Base-by-base conservation (phyloP, 2,888 invertebrate species). In the Microchrysa polita region DNA sequence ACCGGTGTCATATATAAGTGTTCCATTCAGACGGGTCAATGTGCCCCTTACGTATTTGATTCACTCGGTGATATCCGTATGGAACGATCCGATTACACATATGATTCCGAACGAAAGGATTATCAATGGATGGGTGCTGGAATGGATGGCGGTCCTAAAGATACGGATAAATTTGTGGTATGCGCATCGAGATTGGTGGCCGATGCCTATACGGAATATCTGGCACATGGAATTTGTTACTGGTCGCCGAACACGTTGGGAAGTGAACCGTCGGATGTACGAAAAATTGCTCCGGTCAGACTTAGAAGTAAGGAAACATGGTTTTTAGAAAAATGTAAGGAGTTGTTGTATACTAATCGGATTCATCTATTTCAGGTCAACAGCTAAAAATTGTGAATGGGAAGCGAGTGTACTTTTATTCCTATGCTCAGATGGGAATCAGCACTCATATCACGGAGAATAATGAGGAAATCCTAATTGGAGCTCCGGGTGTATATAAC, bases 1-100 rank as follows among this genome's bases (percentile, higher is more conserved):
- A 86, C 87, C 4, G 89, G 89, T n/a, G 85, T 86, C 16, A 83
- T 87, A n/a, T 88, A 87, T 79, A 83, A 85, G 48, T 89, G 88
- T 74, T 79, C 80, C 4, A 76, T 82, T 10, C 72, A 75, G 7
- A 78, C 76, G 1, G 78, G 79, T 1, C 76, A 76, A n/a, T 87
- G 87, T 79, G 77, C 75, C 59, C 83, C 84, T 5, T 84, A 83
- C 67, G 77, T 83, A 2, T 82, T 87, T 73, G 86, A 86, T 73
- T 73, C 55, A 0, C 77, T 78, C 2, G 86, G 87, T 67, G 83
- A 84, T 73, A 73, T 78, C 22, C 78, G 80, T 61, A 77, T 79
- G 0, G 80, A 81, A 75, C 73, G 73, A 7, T 81, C 74, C 55
- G 83, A 82, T 0, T 83, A 81, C 74, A 82, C 82, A 0, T 80